These are phyloP conservation scores for Phymatocera aterrima DNA, from an alignment of 2,888 invertebrate species.

Conservation along the genomic window DNA sequence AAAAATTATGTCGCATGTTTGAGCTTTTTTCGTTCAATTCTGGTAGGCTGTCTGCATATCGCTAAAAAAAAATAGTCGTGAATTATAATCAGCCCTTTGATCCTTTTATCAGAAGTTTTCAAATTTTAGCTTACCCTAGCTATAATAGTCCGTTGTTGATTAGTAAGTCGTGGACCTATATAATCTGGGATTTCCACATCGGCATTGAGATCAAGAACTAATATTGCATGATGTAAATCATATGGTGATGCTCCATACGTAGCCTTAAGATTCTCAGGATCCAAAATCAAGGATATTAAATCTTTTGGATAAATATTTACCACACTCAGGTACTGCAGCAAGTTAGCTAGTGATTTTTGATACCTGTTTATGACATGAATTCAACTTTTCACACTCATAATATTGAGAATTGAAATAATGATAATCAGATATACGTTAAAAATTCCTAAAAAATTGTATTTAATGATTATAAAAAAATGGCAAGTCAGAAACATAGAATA, in stretches of 20 bases:
- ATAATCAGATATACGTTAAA: too few relatives aligned
- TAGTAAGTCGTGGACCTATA: constrained; percentile 77
- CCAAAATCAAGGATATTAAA: constrained; percentile 78
- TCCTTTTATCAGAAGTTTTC: background rate
- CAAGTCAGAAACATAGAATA: too few relatives aligned
- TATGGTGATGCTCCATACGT: constrained; percentile 76
- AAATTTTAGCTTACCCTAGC: constrained; percentile 75
- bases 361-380: too few relatives aligned
- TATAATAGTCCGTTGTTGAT: constrained; percentile 75
- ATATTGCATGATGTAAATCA: constrained; percentile 78
- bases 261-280: constrained; percentile 77
- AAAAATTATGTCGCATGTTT: background rate
- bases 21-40: background rate
- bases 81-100: background rate
- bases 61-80: background rate
- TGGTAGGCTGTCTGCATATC: background rate
- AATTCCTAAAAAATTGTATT: too few relatives aligned
- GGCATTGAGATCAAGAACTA: constrained; percentile 80
- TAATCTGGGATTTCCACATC: constrained; percentile 80
- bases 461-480: too few relatives aligned
- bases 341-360: constrained; percentile 79
- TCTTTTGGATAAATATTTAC: constrained; percentile 78
- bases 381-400: too few relatives aligned
- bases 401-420: too few relatives aligned
- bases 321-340: constrained; percentile 79